These are phyloP conservation scores for Idaea aversata DNA, from an alignment of 2,888 invertebrate species.

Conservation along the genomic window DNA sequence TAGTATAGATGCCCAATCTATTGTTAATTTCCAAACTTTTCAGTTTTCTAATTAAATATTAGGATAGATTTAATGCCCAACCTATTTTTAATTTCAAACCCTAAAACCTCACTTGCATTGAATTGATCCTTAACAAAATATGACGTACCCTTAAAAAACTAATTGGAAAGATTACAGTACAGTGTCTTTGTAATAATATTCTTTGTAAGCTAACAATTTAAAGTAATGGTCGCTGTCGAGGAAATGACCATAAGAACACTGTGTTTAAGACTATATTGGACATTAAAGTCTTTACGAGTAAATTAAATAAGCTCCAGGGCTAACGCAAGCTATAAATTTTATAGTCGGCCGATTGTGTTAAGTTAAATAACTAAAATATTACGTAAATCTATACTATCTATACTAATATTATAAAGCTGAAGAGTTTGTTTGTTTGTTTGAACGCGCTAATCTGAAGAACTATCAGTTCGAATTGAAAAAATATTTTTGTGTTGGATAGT, in stretches of 20 bases:
- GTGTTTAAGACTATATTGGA: conserved; percentile 1
- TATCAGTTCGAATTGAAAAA: too few species aligned
- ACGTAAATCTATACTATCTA: too few species aligned
- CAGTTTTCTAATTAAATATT: too few species aligned
- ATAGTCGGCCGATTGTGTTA: not conserved
- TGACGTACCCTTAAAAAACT: conserved; percentile 32
- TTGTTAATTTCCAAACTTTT: not conserved
- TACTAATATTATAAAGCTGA: too few species aligned
- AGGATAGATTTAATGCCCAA: not conserved
- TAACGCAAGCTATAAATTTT: not conserved
- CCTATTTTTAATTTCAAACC: not conserved
- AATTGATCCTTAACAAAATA: not conserved
- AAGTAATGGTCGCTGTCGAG: conserved; percentile 23
- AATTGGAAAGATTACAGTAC: conserved; percentile 52
- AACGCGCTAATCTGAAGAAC: too few species aligned
- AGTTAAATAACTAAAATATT: not conserved
- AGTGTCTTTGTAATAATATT: conserved; percentile 49
- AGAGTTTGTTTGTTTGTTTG: too few species aligned
- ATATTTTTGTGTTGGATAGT: too few species aligned
- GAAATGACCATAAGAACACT: conserved; percentile 18
- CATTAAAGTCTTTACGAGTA: not conserved
- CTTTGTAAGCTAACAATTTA: conserved; percentile 25
- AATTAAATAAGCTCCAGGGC: not conserved
- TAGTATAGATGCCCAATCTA: not conserved
- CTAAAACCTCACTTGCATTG: not conserved